Percentiles rank a stretch among this genome's conserved stretches.
Conservation (phyloP, 2,888 invertebrate species). For the Pterostichus madidus region DNA sequence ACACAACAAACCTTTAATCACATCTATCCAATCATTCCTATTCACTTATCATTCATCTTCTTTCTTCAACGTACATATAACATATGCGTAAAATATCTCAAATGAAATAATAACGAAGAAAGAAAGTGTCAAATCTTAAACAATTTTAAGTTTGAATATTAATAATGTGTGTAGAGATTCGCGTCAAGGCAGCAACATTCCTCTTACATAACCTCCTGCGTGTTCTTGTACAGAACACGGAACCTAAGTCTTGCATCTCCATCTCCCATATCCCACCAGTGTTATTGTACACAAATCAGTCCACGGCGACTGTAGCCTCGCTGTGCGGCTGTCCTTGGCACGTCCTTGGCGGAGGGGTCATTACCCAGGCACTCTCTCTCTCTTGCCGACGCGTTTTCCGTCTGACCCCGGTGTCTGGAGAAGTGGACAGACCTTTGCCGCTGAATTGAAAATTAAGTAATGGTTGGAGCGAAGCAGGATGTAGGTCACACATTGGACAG, state of each 20-base stretch:
- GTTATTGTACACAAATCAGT: conserved; percentile 48
- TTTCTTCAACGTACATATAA: no score
- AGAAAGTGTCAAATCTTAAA: no score
- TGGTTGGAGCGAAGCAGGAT: neutral
- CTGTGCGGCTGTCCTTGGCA: conserved; percentile 26
- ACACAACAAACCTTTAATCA: no score
- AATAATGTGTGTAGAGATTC: neutral
- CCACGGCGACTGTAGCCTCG: neutral
- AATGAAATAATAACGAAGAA: no score
- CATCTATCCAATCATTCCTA: no score
- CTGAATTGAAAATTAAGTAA: conserved; percentile 19
- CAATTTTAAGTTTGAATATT: no score
- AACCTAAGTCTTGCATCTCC: neutral
- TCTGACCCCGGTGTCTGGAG: conserved; percentile 3
- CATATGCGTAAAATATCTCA: no score
- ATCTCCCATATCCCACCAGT: neutral
- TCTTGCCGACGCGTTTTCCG: no score
- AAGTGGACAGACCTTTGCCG: neutral
- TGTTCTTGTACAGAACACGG: neutral
- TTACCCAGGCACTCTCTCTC: conserved; percentile 13
- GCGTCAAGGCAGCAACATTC: neutral
- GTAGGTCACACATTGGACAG: conserved; percentile 16
- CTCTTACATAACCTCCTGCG: neutral
- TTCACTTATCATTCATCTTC: no score
- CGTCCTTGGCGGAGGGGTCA: conserved; percentile 30